phyloP scores from a whole-genome alignment of 2,888 invertebrate species.

The Tupiocoris notatus region DNA sequence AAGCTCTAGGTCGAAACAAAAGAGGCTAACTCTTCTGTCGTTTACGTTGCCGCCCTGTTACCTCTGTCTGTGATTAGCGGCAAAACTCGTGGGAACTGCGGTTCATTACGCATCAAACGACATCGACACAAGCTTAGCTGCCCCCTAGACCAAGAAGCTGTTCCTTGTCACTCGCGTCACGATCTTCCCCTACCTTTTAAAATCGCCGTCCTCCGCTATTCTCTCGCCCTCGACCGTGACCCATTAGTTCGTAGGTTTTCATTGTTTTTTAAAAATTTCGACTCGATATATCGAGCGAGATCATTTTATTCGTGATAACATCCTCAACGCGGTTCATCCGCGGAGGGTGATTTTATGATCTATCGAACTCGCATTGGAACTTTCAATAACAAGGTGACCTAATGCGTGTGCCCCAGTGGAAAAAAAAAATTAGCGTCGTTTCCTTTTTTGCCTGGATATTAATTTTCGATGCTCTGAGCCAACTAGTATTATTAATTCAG shows the following conservation, averaged over 20 bases:
- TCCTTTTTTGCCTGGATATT: no score
- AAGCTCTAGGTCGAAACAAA: constrained; percentile 8
- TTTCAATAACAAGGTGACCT: no score
- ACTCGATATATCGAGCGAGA: no score
- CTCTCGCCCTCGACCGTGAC: not conserved
- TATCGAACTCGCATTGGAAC: no score
- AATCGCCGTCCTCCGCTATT: not conserved
- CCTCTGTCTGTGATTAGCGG: constrained; percentile 20
- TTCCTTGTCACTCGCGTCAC: constrained; percentile 5
- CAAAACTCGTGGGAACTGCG: constrained; percentile 28
- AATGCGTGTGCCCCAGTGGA: no score
- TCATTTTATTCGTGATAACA: no score
- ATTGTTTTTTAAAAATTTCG: no score
- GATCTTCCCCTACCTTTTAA: not conserved
- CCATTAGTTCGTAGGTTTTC: not conserved
- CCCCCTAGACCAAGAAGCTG: not conserved
- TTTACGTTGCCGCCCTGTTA: not conserved
- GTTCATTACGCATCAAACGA: constrained; percentile 24
- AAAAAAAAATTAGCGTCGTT: no score
- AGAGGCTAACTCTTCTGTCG: constrained; percentile 3
- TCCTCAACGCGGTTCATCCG: no score
- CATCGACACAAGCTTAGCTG: not conserved
- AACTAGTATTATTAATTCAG: no score
- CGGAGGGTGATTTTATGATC: no score
- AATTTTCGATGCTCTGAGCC: no score